Evolutionary conservation across 2,113 vertebrate species (phyloP).

Genomic region (Speoplatyrhinus poulsoni): DNA sequence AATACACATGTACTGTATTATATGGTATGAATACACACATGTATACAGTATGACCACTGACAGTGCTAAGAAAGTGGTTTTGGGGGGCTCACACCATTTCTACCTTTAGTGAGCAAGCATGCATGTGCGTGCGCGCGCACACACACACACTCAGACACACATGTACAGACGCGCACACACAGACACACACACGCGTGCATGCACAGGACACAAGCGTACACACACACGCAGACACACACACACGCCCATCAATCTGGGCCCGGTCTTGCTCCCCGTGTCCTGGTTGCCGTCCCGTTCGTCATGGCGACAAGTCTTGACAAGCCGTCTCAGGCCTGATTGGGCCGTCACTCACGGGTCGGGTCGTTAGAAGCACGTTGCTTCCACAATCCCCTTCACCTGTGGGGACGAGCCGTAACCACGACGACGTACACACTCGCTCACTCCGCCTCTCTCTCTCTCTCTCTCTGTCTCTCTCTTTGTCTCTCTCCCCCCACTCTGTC

Average conservation of each 20-base stretch:
- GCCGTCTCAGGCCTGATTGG: constrained; percentile 58
- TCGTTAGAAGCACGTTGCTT: constrained; percentile 46
- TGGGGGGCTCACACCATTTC: no score
- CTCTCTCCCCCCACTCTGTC: background rate
- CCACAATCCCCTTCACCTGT: constrained; percentile 12
- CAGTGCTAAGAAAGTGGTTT: no score
- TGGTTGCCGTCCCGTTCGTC: constrained; percentile 66
- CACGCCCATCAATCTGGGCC: constrained; percentile 63
- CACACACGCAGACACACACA: constrained; percentile 4
- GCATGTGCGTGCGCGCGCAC: no score
- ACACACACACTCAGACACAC: no score
- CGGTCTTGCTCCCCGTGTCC: constrained; percentile 56
- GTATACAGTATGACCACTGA: no score
- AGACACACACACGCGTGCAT: no score
- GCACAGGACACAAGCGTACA: constrained; percentile 4
- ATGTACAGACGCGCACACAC: no score
- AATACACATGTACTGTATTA: no score
- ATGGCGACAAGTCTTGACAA: constrained; percentile 65
- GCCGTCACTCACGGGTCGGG: constrained; percentile 62
- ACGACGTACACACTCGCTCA: no score
- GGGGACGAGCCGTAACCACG: no score
- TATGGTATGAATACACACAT: no score
- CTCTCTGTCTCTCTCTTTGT: background rate
- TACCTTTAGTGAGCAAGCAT: no score
- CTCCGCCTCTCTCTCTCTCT: background rate